These are phyloP conservation scores for Radopholus similis DNA, from an alignment of 1,140 invertebrate genomes.

Conservation along the genomic window DNA sequence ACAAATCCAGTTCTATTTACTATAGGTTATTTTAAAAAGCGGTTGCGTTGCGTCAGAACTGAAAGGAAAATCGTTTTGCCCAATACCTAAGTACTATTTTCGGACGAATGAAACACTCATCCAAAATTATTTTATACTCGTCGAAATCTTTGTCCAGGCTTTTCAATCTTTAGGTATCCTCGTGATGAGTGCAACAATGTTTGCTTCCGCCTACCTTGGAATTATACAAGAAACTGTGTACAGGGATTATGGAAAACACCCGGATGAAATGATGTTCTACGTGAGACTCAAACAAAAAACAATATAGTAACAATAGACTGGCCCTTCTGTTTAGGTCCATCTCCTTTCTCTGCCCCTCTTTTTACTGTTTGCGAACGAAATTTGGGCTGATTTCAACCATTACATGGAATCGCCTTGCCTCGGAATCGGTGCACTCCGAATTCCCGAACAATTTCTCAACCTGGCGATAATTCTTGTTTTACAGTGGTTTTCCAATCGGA, in stretches of 20 bases:
- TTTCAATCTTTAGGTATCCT: conserved; percentile 67
- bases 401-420: conserved; percentile 63
- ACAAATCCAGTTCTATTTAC: too few relatives aligned
- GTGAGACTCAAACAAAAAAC: conserved; percentile 48
- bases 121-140: too few relatives aligned
- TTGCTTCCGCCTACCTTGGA: conserved; percentile 90
- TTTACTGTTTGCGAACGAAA: conserved; percentile 71
- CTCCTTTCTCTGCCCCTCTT: conserved; percentile 81
- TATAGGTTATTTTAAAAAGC: too few relatives aligned
- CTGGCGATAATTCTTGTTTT: conserved; percentile 26
- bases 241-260: conserved; percentile 81
- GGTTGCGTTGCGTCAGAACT: too few relatives aligned
- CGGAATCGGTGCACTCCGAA: conserved; percentile 62
- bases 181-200: conserved; percentile 78
- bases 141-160: background rate
- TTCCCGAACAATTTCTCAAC: conserved; percentile 68
- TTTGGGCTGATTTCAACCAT: conserved; percentile 75
- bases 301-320: background rate
- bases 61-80: background rate
- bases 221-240: conserved; percentile 90
- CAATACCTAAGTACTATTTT: background rate
- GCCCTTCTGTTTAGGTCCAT: conserved; percentile 65
- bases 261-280: conserved; percentile 79
- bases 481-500: conserved; percentile 40
- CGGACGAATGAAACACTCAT: background rate